phyloP scores from a whole-genome alignment of 1,140 invertebrate genomes.

The Tachypleus tridentatus region DNA sequence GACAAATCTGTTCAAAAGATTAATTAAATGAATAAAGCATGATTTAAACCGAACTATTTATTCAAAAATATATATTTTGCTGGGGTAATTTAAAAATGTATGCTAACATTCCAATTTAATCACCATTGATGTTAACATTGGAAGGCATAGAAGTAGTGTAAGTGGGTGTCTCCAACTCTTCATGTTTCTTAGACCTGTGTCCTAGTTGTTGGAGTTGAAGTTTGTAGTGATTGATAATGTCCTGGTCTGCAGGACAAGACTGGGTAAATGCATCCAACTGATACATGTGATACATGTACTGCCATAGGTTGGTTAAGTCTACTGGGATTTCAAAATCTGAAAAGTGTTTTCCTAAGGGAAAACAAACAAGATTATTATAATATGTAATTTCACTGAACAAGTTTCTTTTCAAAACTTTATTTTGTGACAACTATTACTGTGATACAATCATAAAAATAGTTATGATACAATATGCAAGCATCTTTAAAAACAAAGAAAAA shows the following conservation, averaged over 20 bases:
- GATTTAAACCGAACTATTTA: too few species aligned
- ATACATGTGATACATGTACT: slow-evolving; percentile 93
- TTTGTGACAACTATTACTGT: too few species aligned
- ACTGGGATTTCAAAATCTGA: slow-evolving; percentile 87
- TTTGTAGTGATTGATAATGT: slow-evolving; percentile 96
- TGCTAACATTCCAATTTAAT: too few species aligned
- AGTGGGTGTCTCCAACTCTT: slow-evolving; percentile 84
- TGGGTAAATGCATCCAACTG: slow-evolving; percentile 89
- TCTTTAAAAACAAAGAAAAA: too few species aligned
- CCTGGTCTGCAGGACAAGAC: slow-evolving; percentile 91
- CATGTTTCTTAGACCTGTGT: slow-evolving; percentile 88
- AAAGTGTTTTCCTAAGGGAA: slow-evolving; percentile 56
- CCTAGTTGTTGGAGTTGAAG: slow-evolving; percentile 72
- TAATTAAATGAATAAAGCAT: too few species aligned
- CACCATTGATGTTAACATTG: not conserved
- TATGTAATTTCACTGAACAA: too few species aligned
- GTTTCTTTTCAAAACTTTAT: too few species aligned
- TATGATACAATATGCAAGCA: too few species aligned
- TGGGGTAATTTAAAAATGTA: too few species aligned
- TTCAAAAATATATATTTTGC: too few species aligned
- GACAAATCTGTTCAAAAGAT: too few species aligned
- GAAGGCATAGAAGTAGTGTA: slow-evolving; percentile 83
- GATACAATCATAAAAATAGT: too few species aligned
- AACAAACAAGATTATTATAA: slow-evolving; percentile 7
- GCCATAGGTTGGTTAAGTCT: slow-evolving; percentile 67